Evolutionary conservation across 2,113 vertebrate species (phyloP).

Genomic region (Coturnix japonica): DNA sequence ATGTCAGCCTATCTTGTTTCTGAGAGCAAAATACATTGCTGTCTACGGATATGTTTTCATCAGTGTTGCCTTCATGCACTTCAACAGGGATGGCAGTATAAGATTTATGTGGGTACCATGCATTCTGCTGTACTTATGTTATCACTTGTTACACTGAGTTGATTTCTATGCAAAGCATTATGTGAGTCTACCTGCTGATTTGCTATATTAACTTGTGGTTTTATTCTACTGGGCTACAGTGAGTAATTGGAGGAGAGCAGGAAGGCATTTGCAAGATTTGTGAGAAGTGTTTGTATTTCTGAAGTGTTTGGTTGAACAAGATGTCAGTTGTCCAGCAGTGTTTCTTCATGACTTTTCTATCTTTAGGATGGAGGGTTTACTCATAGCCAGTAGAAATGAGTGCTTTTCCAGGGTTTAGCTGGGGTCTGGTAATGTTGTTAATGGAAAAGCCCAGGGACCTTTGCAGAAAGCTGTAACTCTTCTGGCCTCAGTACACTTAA

Average conservation of each 20-base stretch:
- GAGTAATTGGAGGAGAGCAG: background rate
- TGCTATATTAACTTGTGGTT: background rate
- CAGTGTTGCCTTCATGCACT: fast-evolving
- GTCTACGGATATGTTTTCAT: background rate
- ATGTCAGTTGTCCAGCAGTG: background rate
- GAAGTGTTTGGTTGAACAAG: background rate
- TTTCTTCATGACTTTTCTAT: background rate
- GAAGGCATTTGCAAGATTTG: background rate
- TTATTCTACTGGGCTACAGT: background rate
- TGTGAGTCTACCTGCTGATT: background rate
- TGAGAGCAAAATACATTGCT: background rate
- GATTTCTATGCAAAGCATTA: background rate
- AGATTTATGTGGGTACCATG: background rate
- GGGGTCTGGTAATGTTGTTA: background rate
- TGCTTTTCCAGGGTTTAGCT: background rate
- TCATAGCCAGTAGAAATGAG: background rate
- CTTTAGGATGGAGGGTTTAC: background rate
- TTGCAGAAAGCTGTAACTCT: background rate
- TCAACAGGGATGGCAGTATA: background rate
- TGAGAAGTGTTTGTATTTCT: background rate
- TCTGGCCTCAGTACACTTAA: background rate
- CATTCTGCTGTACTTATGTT: fast-evolving
- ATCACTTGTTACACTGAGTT: background rate
- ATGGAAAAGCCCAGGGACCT: background rate
- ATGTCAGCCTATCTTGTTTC: background rate